Evolutionary conservation across 2,888 invertebrate species (phyloP).

Genomic region (Lepidochrysops patricia): DNA sequence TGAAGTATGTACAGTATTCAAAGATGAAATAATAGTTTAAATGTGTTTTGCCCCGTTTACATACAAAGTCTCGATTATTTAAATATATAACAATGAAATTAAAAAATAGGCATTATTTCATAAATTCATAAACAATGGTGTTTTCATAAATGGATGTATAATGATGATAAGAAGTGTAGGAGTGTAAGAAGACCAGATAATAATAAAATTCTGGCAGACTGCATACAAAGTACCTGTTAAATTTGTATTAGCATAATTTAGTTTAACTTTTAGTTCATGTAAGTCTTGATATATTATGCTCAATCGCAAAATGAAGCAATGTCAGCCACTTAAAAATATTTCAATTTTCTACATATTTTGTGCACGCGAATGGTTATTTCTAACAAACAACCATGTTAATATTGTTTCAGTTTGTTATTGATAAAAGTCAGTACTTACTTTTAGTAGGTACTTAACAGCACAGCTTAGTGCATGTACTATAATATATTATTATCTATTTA

Average conservation of each 20-base stretch:
- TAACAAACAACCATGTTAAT: too few species aligned
- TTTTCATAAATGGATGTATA: too few species aligned
- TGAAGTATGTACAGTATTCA: too few species aligned
- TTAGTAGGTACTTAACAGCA: not conserved
- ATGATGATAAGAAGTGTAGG: too few species aligned
- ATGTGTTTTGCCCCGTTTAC: too few species aligned
- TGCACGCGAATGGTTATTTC: too few species aligned
- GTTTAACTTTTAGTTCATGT: not conserved
- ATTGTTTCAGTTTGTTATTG: not conserved
- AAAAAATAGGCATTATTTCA: too few species aligned
- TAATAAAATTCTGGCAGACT: not conserved
- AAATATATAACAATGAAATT: too few species aligned
- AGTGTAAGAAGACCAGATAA: too few species aligned
- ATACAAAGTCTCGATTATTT: too few species aligned
- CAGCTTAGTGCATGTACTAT: not conserved
- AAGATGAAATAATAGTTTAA: too few species aligned
- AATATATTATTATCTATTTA: not conserved
- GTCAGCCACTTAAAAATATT: not conserved
- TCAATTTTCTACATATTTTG: not conserved
- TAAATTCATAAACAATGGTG: too few species aligned
- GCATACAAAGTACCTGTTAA: constrained; percentile 9
- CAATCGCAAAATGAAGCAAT: not conserved
- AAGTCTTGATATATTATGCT: not conserved
- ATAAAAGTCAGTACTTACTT: not conserved
- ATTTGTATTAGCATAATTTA: constrained; percentile 12